Base-by-base conservation (phyloP, 1,140 invertebrate genomes). In the Leptinotarsa undecemlineata region DNA sequence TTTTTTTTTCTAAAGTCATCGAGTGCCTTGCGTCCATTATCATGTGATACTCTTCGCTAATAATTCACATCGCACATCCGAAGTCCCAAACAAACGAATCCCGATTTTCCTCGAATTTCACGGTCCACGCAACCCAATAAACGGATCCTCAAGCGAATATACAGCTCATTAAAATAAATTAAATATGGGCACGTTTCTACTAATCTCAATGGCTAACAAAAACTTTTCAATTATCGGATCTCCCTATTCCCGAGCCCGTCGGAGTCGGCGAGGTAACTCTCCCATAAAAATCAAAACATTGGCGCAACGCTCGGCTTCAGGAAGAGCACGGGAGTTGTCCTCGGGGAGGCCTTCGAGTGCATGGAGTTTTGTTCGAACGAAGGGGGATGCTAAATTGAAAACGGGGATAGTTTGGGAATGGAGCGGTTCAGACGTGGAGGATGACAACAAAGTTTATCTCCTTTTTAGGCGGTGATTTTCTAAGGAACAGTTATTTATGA, bases 261-360 rank as follows among this genome's bases (percentile, higher is more conserved):
- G 48, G 47, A 48, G 42, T 72, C 75, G 76, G 71, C 76, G 51
- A 57, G 51, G 51, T 78, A 79, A 82, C 78, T 82, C 80, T 82
- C 81, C 81, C 81, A 82, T 81, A 82, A 82, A 82, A 81, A 82
- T 82, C 81, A 82, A 80, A 82, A 82, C 81, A 81, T 80, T 81
- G 81, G 76, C 77, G 75, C 76, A 77, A 71, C 73, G 76, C 72
- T 57, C 51, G 71, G 61, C 76, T 63, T 60, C 62, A 42, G 74
- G 66, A 63, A 51, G 64, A 20, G 47, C 63, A 15, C 51, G 15
- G 62, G 64, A 66, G 68, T 23, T 47, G 73, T 80, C 78, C 75
- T 77, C 68, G 47, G 76, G 78, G 78, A 80, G 63, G 74, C 33
- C 42, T 15, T 64, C 23, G 66, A 68, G 66, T 68, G 66, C 42